These are phyloP conservation scores for Podargus strigoides DNA, from an alignment of 2,797 vertebrate species.

Conservation along the genomic window DNA sequence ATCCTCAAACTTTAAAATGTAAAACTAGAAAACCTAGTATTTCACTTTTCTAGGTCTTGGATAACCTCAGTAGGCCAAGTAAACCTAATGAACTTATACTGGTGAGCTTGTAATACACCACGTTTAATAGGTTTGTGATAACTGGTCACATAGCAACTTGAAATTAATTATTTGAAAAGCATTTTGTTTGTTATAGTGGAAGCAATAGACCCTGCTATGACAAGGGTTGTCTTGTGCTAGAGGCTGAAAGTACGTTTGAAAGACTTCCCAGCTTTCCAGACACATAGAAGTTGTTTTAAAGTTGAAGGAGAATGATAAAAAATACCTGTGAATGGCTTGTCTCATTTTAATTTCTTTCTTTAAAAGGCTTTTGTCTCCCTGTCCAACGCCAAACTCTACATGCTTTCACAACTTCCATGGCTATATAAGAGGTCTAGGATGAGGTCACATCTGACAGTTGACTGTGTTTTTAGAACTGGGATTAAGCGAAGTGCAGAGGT, in stretches of 20 bases:
- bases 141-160: background rate
- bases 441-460: background rate
- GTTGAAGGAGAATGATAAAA: background rate
- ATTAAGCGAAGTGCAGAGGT: background rate
- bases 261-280: background rate
- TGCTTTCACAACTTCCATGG: background rate
- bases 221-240: background rate
- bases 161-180: background rate
- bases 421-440: background rate
- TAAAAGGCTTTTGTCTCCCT: background rate
- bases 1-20: background rate
- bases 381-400: background rate
- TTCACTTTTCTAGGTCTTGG: background rate
- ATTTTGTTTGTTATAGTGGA: background rate
- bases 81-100: background rate
- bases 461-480: background rate
- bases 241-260: background rate
- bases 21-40: background rate
- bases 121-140: background rate
- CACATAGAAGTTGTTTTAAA: background rate
- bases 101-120: background rate
- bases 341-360: background rate
- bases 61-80: background rate
- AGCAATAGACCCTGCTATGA: background rate
- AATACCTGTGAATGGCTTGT: background rate